phyloP scores from a whole-genome alignment of 2,113 vertebrate species.

The Helogale parvula region DNA sequence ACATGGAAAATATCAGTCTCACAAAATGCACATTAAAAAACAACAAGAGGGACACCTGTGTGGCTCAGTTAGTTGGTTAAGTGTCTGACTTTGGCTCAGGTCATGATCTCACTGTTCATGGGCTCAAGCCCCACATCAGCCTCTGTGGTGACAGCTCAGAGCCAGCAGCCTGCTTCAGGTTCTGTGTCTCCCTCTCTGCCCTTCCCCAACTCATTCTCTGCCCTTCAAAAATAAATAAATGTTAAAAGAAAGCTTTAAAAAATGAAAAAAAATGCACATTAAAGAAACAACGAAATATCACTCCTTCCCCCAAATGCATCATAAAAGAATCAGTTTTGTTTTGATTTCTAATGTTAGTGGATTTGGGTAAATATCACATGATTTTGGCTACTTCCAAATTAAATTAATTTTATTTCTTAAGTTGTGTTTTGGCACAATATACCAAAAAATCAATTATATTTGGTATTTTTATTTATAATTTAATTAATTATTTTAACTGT shows the following conservation, averaged over 20 bases:
- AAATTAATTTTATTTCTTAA: not conserved
- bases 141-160: too few relatives aligned
- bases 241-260: too few relatives aligned
- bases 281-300: not conserved
- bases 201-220: too few relatives aligned
- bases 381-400: not conserved
- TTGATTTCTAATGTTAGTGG: not conserved
- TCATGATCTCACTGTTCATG: too few relatives aligned
- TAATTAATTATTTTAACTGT: not conserved
- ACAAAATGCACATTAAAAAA: not conserved
- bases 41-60: too few relatives aligned
- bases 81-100: too few relatives aligned
- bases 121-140: too few relatives aligned
- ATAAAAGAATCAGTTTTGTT: not conserved
- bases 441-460: not conserved
- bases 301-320: not conserved
- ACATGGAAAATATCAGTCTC: not conserved
- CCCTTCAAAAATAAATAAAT: too few relatives aligned
- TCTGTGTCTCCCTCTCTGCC: too few relatives aligned
- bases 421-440: not conserved
- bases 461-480: not conserved
- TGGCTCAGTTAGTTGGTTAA: too few relatives aligned
- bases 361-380: not conserved
- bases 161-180: too few relatives aligned
- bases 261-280: not conserved